These are phyloP conservation scores for Pteronura brasiliensis DNA, from an alignment of 2,113 vertebrate species.

Conservation along the genomic window DNA sequence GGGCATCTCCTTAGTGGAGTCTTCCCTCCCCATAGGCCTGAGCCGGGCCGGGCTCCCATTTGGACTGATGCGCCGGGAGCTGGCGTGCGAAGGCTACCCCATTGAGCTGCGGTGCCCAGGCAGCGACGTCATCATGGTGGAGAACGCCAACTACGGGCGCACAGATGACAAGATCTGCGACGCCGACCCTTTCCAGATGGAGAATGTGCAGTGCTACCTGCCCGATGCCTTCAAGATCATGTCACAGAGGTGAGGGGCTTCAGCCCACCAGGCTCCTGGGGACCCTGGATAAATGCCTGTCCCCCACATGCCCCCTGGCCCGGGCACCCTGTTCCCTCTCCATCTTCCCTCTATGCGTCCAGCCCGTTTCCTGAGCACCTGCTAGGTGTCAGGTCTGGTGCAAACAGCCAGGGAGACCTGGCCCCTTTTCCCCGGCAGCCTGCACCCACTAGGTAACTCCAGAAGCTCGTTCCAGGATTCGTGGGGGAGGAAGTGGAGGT, in stretches of 20 bases:
- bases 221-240: constrained; percentile 95
- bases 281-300: background rate
- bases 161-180: constrained; percentile 97
- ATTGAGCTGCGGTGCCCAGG: constrained; percentile 95
- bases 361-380: background rate
- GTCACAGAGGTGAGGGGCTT: constrained; percentile 90
- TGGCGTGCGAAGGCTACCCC: constrained; percentile 95
- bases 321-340: background rate
- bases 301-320: background rate
- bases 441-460: background rate
- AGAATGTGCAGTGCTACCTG: constrained; percentile 95
- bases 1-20: fast-evolving
- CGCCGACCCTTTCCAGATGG: constrained; percentile 96
- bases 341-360: background rate
- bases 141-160: constrained; percentile 95
- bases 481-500: fast-evolving
- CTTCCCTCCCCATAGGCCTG: constrained; percentile 81
- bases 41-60: constrained; percentile 94
- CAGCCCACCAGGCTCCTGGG: background rate
- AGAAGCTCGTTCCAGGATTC: background rate
- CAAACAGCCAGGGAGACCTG: background rate
- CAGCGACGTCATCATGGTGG: constrained; percentile 96
- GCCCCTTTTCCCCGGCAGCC: background rate
- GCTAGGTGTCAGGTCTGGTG: background rate
- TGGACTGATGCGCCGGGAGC: constrained; percentile 93